Conservation (phyloP, 2,113 vertebrate species). For the Conger conger region DNA sequence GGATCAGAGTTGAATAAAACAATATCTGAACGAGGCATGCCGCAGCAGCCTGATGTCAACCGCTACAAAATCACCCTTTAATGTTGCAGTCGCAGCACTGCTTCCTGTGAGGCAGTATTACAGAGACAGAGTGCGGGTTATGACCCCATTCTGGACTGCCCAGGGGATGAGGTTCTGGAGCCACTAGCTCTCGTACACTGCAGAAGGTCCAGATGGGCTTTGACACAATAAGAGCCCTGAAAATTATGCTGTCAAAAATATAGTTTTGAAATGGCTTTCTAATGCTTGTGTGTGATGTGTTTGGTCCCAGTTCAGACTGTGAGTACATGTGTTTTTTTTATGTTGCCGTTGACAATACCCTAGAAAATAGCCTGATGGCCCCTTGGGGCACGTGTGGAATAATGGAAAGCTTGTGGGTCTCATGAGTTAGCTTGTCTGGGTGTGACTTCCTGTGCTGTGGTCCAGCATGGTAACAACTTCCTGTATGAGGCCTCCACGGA, state of each 20-base stretch:
- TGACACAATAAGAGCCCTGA: not conserved
- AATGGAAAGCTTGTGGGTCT: not conserved
- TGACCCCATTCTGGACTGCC: not conserved
- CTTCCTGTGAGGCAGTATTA: no score
- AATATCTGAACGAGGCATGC: no score
- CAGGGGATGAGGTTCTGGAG: not conserved
- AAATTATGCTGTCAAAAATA: no score
- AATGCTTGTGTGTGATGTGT: not conserved
- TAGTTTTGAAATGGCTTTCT: not conserved
- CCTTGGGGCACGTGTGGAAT: not conserved
- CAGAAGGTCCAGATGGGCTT: not conserved
- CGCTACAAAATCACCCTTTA: no score
- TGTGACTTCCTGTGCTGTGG: not conserved
- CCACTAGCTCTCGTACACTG: not conserved
- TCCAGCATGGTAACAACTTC: constrained; percentile 23
- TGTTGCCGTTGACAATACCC: not conserved
- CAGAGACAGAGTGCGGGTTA: not conserved
- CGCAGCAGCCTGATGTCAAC: no score
- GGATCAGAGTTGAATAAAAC: no score
- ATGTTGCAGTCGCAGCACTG: no score
- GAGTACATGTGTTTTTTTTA: not conserved
- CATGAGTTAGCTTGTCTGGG: not conserved
- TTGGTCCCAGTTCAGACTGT: not conserved
- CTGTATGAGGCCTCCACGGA: constrained; percentile 12
- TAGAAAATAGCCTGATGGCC: no score